Evolutionary conservation across 2,888 invertebrate genomes (phyloP).

Genomic region (Diploptera punctata): DNA sequence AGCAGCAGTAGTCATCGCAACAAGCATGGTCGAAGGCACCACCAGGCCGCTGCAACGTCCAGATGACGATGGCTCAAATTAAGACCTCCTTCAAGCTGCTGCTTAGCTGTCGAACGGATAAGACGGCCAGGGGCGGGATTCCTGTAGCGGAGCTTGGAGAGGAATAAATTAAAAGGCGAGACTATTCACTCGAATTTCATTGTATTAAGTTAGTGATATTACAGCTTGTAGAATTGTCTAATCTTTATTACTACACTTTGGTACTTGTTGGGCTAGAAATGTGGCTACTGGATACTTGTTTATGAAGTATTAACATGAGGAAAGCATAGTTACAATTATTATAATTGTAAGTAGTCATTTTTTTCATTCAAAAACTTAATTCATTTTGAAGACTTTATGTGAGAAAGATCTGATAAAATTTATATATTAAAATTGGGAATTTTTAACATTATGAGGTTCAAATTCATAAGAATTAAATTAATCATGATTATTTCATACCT

Average conservation of each 20-base stretch:
- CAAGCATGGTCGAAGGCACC: conserved; percentile 32
- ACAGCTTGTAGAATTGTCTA: neutral
- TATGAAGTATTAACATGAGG: too few species aligned
- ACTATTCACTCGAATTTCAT: neutral
- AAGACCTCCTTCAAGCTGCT: neutral
- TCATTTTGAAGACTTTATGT: too few species aligned
- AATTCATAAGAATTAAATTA: too few species aligned
- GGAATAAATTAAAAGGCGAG: neutral
- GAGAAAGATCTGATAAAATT: too few species aligned
- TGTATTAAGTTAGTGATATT: conserved; percentile 14
- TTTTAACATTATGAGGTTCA: too few species aligned
- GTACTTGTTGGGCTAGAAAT: too few species aligned
- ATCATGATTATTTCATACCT: too few species aligned
- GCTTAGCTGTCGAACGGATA: neutral
- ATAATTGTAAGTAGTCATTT: too few species aligned
- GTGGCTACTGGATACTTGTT: too few species aligned
- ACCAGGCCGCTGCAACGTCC: conserved; percentile 37
- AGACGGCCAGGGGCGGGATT: neutral
- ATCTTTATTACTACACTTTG: neutral
- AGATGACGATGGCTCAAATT: conserved; percentile 43
- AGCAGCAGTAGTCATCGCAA: conserved; percentile 26
- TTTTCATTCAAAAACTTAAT: too few species aligned
- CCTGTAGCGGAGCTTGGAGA: neutral
- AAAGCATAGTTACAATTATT: too few species aligned
- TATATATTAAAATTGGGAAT: too few species aligned